Evolutionary conservation across 2,113 vertebrate species (phyloP).

Genomic region (Carassius gibelio): DNA sequence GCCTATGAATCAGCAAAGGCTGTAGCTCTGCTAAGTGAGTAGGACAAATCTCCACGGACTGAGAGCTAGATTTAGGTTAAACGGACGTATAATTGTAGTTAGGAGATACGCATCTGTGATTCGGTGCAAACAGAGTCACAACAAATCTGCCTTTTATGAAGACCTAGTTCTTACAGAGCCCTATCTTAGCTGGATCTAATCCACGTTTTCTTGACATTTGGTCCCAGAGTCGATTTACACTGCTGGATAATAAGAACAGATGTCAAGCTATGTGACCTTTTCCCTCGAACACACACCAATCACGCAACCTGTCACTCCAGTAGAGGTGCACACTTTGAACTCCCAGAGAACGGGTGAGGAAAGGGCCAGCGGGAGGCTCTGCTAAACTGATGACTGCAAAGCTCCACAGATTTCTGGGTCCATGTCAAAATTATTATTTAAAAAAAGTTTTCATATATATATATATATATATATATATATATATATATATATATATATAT

Average conservation of each 20-base stretch:
- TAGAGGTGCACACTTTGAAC: constrained; percentile 2
- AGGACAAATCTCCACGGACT: constrained; percentile 22
- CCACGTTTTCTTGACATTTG: constrained; percentile 46
- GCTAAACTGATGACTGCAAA: constrained; percentile 2
- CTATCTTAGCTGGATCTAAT: constrained; percentile 4
- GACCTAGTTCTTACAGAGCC: neutral
- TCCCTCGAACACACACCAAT: constrained; percentile 28
- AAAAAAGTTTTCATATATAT: too few relatives aligned
- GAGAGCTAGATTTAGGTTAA: constrained; percentile 35
- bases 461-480: too few relatives aligned
- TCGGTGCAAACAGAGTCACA: constrained; percentile 47
- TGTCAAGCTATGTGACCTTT: constrained; percentile 50
- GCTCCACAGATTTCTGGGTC: neutral
- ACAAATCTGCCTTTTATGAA: neutral
- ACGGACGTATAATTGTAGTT: constrained; percentile 1
- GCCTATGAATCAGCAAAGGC: constrained; percentile 48
- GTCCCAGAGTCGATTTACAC: constrained; percentile 22
- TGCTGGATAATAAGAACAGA: constrained; percentile 43
- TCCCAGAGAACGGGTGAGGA: neutral
- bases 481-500: too few relatives aligned
- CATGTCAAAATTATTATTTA: neutral
- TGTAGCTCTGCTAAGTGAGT: constrained; percentile 29
- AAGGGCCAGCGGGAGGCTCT: neutral
- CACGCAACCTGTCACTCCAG: constrained; percentile 37
- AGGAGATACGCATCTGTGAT: constrained; percentile 1